phyloP scores from a whole-genome alignment of 2,797 vertebrate species.

The Oreochromis mossambicus region DNA sequence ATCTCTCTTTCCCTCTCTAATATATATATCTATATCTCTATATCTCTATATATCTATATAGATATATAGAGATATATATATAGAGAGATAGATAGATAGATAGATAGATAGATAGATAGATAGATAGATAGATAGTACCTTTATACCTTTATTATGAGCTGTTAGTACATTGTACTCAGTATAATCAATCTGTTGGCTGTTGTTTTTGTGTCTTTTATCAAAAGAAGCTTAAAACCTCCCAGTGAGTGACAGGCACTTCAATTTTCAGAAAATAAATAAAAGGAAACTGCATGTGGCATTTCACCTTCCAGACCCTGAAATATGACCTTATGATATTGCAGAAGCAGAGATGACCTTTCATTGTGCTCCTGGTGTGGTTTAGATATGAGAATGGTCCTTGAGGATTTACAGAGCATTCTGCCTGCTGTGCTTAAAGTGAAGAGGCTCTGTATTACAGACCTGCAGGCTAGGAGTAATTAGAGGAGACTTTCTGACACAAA shows the following conservation, averaged over 20 bases:
- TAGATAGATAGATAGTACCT: too few relatives aligned
- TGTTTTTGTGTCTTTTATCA: too few relatives aligned
- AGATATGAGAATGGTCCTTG: slow-evolving; percentile 44
- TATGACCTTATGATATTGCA: slow-evolving; percentile 39
- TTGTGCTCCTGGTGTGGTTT: slow-evolving; percentile 14
- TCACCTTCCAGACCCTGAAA: slow-evolving; percentile 4
- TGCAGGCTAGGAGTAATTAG: slow-evolving; percentile 72
- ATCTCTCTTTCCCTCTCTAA: too few relatives aligned
- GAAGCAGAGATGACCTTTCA: slow-evolving; percentile 43
- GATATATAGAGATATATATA: neutral
- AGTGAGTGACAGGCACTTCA: neutral
- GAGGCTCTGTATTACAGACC: slow-evolving; percentile 63
- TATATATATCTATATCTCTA: too few relatives aligned
- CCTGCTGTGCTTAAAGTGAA: slow-evolving; percentile 58
- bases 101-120: too few relatives aligned
- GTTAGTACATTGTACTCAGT: neutral
- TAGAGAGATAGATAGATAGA: neutral
- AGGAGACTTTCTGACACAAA: slow-evolving; percentile 76
- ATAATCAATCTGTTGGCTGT: too few relatives aligned
- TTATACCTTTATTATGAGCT: neutral
- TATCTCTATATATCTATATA: too few relatives aligned
- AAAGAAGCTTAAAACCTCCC: neutral
- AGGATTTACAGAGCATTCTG: slow-evolving; percentile 16
- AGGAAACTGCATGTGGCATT: slow-evolving; percentile 12
- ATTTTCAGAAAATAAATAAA: slow-evolving; percentile 5